phyloP scores from a whole-genome alignment of 35 echinoderm and acorn worm genomes.

The Acanthaster planci region DNA sequence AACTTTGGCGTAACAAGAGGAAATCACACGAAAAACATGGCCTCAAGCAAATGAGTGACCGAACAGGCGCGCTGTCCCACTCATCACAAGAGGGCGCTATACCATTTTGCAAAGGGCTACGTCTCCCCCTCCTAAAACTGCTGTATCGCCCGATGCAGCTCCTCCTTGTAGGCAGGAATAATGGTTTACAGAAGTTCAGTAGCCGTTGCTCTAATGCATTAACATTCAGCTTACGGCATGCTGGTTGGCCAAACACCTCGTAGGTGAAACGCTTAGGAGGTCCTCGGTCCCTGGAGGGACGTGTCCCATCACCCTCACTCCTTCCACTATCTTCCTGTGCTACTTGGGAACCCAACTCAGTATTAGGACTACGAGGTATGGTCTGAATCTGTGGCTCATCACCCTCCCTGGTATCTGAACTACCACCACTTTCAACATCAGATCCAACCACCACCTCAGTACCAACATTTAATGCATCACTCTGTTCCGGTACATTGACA shows the following conservation, averaged over 20 bases:
- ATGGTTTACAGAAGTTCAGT: not conserved
- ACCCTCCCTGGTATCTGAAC: not conserved
- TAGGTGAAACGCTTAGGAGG: not conserved
- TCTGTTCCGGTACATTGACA: too few species aligned
- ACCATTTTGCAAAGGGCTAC: not conserved
- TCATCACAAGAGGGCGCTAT: too few species aligned
- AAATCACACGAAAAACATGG: too few species aligned
- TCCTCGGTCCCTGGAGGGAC: not conserved
- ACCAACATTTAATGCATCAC: too few species aligned
- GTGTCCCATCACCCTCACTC: not conserved
- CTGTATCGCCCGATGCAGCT: conserved; percentile 7
- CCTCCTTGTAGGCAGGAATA: not conserved
- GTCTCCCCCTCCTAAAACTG: not conserved
- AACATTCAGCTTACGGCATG: not conserved
- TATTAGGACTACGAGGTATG: not conserved
- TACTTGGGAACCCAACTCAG: not conserved
- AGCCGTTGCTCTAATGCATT: conserved; percentile 6
- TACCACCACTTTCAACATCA: not conserved
- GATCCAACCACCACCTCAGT: not conserved
- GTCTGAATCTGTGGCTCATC: not conserved
- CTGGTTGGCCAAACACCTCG: not conserved
- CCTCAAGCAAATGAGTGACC: too few species aligned
- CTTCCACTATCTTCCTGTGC: not conserved
- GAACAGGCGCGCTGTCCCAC: too few species aligned
- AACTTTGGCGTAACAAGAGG: too few species aligned